These are phyloP conservation scores for Hemitrygon akajei DNA, from an alignment of 2,797 vertebrate genomes.

Conservation along the genomic window DNA sequence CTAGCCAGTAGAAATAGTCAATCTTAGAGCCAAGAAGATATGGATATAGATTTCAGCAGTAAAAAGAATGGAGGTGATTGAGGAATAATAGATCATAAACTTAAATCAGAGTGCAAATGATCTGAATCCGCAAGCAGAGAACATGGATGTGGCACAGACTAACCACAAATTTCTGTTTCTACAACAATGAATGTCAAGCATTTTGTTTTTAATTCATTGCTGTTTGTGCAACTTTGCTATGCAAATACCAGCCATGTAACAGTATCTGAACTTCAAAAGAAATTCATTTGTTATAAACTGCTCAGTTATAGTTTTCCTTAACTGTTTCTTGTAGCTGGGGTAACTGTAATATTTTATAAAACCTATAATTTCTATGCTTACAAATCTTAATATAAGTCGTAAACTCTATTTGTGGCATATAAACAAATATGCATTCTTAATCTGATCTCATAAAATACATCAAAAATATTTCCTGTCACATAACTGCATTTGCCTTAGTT, in stretches of 20 bases:
- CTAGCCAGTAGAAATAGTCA: neutral
- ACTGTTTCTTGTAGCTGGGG: neutral
- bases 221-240: neutral
- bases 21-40: neutral
- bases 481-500: constrained; percentile 1
- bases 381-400: neutral
- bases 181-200: neutral
- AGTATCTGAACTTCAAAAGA: neutral
- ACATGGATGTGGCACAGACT: too few relatives aligned
- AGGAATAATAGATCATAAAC: too few relatives aligned
- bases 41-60: neutral
- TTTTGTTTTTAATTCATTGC: neutral
- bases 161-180: neutral
- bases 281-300: neutral
- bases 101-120: too few relatives aligned
- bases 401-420: neutral
- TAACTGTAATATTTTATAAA: neutral
- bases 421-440: neutral
- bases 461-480: constrained; percentile 39
- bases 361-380: neutral
- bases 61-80: neutral
- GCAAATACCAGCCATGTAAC: neutral
- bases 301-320: neutral
- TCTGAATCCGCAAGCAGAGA: too few relatives aligned
- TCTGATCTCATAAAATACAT: neutral